Percentiles rank a stretch among this genome's conserved stretches.
Evolutionary conservation across 2,888 invertebrate genomes (phyloP).

Genomic region (Acanthosepion esculentum): DNA sequence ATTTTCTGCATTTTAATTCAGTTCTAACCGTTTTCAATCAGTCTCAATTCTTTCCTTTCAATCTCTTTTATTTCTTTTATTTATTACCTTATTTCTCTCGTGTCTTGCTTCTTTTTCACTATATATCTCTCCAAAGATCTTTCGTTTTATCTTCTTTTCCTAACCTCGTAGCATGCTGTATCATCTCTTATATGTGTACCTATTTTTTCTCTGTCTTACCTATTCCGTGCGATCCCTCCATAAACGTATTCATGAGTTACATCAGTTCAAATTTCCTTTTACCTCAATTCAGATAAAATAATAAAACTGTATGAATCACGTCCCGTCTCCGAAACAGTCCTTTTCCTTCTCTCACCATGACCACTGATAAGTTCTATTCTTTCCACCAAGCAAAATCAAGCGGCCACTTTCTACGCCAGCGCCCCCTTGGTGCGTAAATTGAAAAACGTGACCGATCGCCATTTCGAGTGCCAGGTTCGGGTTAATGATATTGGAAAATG

Average conservation of each 20-base stretch:
- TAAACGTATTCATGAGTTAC: not conserved
- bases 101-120: not conserved
- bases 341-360: not conserved
- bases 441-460: not conserved
- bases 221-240: too few species aligned
- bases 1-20: too few species aligned
- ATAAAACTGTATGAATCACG: not conserved
- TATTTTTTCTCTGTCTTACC: too few species aligned
- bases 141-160: too few species aligned
- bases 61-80: not conserved
- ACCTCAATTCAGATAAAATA: not conserved
- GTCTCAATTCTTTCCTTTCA: not conserved
- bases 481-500: slow-evolving; percentile 9
- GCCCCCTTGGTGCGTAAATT: not conserved
- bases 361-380: not conserved
- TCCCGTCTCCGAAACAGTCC: not conserved
- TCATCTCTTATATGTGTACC: too few species aligned
- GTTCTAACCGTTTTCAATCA: too few species aligned
- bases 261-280: not conserved
- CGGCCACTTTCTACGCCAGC: not conserved
- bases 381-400: not conserved
- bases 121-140: not conserved
- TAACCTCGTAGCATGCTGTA: too few species aligned
- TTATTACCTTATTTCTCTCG: not conserved
- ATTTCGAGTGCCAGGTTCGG: not conserved